A percentile compares a stretch with the other conserved stretches of the same genome.
Conservation (phyloP, 2,113 vertebrate species). For the Arizona elegans region DNA sequence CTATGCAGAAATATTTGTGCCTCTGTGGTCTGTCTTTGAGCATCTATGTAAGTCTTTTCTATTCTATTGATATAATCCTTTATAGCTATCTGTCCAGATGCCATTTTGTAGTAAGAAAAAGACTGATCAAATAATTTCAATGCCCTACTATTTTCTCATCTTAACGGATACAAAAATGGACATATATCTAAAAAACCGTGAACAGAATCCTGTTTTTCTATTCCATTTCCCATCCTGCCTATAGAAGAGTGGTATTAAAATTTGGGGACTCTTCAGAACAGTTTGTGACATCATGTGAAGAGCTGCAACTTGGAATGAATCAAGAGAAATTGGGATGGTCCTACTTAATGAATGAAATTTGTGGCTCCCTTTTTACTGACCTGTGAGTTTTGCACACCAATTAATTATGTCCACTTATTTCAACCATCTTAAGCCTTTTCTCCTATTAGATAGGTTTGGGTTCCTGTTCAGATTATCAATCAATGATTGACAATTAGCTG, state of each 20-base stretch:
- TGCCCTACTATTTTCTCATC: neutral
- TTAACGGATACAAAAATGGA: neutral
- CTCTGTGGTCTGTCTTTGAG: neutral
- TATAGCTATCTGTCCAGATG: neutral
- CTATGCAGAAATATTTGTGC: neutral
- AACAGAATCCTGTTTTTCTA: neutral
- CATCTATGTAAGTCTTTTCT: neutral
- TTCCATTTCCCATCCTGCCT: neutral
- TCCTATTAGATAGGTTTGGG: neutral
- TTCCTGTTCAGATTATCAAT: neutral
- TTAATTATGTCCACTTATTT: neutral
- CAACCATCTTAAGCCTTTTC: neutral
- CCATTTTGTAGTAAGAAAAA: neutral
- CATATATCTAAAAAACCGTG: neutral
- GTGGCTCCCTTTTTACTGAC: neutral
- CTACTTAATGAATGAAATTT: neutral
- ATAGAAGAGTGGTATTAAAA: neutral
- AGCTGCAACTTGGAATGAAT: neutral
- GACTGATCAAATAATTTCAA: neutral
- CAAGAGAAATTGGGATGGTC: neutral
- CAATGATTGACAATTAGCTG: neutral
- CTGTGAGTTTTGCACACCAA: neutral
- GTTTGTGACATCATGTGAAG: neutral
- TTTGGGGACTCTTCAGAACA: neutral
- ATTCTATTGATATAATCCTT: neutral